Evolutionary conservation across 1,140 invertebrate genomes (phyloP).

Genomic region (Brachionus rotundiformis): DNA sequence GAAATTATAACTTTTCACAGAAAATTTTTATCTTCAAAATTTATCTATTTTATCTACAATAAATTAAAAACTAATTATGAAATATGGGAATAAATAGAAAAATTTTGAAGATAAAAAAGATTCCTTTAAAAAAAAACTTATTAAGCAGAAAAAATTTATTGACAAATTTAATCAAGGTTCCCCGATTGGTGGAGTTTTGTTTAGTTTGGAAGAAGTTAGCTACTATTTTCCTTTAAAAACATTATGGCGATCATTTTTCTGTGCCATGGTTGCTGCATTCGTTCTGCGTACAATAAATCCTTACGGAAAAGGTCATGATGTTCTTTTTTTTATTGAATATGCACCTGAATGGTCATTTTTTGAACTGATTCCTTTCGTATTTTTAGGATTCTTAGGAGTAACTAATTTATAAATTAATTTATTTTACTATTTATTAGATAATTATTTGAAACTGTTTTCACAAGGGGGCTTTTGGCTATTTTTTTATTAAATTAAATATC

Average conservation of each 20-base stretch:
- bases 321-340: constrained; percentile 97
- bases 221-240: constrained; percentile 99
- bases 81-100: too few species aligned
- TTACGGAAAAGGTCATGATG: constrained; percentile 97
- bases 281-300: constrained; percentile 95
- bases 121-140: too few species aligned
- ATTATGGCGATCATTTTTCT: constrained; percentile 98
- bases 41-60: too few species aligned
- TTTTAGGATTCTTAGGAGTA: constrained; percentile 86
- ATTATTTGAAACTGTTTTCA: not conserved
- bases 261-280: constrained; percentile 95
- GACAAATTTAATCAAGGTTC: constrained; percentile 69
- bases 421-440: not conserved
- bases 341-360: constrained; percentile 98
- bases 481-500: constrained; percentile 95
- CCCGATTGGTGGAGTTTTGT: constrained; percentile 75
- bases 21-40: too few species aligned
- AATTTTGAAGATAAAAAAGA: too few species aligned
- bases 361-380: constrained; percentile 92
- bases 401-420: not conserved
- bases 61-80: too few species aligned
- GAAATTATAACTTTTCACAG: not conserved
- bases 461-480: constrained; percentile 82
- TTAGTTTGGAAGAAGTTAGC: constrained; percentile 94
- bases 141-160: too few species aligned